Base-by-base conservation (phyloP, 2,888 invertebrate genomes). In the Leptothorax acervorum region DNA sequence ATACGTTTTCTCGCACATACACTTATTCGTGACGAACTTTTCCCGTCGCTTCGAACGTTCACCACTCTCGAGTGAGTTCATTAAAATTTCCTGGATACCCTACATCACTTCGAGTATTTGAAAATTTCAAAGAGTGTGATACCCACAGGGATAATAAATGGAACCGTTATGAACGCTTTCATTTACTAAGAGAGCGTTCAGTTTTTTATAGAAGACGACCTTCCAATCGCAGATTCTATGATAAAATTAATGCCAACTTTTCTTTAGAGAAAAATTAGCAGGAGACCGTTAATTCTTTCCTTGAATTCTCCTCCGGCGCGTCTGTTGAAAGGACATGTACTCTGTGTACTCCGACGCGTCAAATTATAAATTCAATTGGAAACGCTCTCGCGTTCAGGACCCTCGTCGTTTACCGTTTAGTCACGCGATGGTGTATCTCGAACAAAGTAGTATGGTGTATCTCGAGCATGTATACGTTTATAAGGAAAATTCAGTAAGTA, bases 351-450 rank as follows among this genome's bases (percentile, higher is more conserved):
- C 18, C 15, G 12, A 11, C 8, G 8, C n/a, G 31, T 45, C 4
- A 57, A 60, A 70, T 79, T 79, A 70, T 35, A 39, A 79, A 71
- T 48, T 70, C 28, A 60, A 48, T 79, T 31, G 60, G 48, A 62
- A 48, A 35, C 8, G n/a, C 18, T 11, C 15, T 42, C 12, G 48
- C 23, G 4, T n/a, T 12, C 18, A 39, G 12, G 39, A 55, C 8
- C 12, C 18, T 60, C 28, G 28, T 23, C 60, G n/a, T 57, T 66
- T 31, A 42, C 42, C 42, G 35, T 57, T 45, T 51, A 42, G 42
- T 15, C 35, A 11, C 11, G 28, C 66, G 9, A 48, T 12, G 18
- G 18, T 35, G 48, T 11, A 51, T 48, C 57, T 48, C 31, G 45
- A 11, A n/a, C n/a, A n/a, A 23, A 23, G 51, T 11, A 48, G 2